A percentile compares a stretch with the other conserved stretches of the same genome.
Conservation (phyloP, 2,113 vertebrate genomes). For the Psophia crepitans region DNA sequence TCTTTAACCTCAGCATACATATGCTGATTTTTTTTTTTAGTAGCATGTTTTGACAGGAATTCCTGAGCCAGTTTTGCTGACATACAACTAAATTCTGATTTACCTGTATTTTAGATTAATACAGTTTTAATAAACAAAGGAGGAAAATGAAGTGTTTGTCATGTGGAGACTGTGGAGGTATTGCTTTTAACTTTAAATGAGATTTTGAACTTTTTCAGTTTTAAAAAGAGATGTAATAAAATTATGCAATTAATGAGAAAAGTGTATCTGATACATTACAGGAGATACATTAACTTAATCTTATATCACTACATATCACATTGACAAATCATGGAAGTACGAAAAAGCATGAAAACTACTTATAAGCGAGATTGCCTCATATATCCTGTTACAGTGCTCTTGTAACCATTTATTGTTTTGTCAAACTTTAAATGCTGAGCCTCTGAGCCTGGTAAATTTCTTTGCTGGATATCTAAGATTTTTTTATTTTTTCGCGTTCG, state of each 20-base stretch:
- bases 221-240: not conserved
- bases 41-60: not conserved
- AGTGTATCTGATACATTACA: no score
- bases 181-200: not conserved
- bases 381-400: not conserved
- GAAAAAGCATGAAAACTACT: not conserved
- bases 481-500: not conserved
- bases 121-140: not conserved
- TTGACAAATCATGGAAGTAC: not conserved
- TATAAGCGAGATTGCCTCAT: not conserved
- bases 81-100: not conserved
- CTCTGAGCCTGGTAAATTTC: not conserved
- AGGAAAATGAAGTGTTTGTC: accelerated
- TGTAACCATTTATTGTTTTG: not conserved
- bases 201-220: not conserved
- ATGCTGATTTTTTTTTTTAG: not conserved
- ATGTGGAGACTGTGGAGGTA: not conserved
- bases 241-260: not conserved
- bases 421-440: not conserved
- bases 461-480: not conserved
- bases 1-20: not conserved
- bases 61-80: not conserved
- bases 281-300: not conserved
- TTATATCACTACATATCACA: not conserved
- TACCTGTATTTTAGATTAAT: not conserved